Evolutionary conservation across 1,140 invertebrate species (phyloP).

Genomic region (Lepidotrigona ventralis): DNA sequence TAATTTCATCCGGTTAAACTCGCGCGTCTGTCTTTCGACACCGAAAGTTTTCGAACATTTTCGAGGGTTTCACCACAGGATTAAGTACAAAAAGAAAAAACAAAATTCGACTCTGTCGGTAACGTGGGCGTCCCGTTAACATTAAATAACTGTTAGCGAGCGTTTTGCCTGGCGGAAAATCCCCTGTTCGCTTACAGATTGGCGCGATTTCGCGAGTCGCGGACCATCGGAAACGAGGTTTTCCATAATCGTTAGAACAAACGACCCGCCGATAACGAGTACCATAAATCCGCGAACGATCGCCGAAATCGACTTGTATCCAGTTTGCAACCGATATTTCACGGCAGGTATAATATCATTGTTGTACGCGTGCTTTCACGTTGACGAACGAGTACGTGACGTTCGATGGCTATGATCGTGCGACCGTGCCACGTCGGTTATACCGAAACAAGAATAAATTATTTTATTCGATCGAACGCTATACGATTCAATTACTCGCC

Average conservation of each 20-base stretch:
- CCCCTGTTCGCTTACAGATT: background rate
- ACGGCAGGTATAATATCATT: constrained; percentile 27
- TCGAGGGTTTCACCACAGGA: background rate
- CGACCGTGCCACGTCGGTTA: background rate
- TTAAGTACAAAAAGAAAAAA: no score
- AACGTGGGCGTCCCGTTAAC: background rate
- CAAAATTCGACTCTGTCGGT: background rate
- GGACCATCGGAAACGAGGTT: constrained; percentile 11
- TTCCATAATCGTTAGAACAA: constrained; percentile 41
- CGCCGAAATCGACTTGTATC: constrained; percentile 27
- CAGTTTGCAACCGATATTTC: constrained; percentile 31
- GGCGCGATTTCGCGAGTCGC: constrained; percentile 9
- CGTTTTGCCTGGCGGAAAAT: constrained; percentile 11
- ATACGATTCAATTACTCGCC: background rate
- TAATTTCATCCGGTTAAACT: background rate
- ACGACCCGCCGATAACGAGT: constrained; percentile 40
- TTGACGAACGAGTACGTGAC: background rate
- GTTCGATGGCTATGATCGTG: background rate
- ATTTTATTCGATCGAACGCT: constrained; percentile 11
- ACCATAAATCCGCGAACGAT: constrained; percentile 22
- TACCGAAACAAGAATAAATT: background rate
- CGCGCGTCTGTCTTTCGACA: background rate
- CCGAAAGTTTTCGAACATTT: background rate
- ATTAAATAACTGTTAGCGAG: constrained; percentile 8
- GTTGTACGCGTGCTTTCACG: background rate